Base-by-base conservation (phyloP, 2,888 invertebrate genomes). In the Machimus atricapillus region DNA sequence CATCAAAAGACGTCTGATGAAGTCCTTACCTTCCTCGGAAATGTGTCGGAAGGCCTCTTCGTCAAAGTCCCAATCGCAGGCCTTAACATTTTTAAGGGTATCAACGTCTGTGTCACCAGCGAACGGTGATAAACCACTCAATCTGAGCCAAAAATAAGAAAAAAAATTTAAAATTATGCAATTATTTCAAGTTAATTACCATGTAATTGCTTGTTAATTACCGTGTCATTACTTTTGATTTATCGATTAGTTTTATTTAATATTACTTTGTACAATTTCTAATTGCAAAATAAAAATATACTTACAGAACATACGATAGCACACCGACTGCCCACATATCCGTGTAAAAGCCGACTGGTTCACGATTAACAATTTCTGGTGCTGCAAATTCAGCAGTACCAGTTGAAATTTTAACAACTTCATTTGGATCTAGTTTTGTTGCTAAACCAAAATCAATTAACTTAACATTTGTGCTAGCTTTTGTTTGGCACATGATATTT, bases 251-350 rank as follows among this genome's bases (percentile, higher is more conserved):
- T n/a, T n/a, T n/a, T n/a, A n/a, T n/a, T n/a, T n/a, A n/a, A n/a
- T n/a, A n/a, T n/a, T n/a, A n/a, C n/a, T n/a, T n/a, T n/a, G n/a
- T n/a, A n/a, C n/a, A n/a, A n/a, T n/a, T n/a, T n/a, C n/a, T n/a
- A n/a, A n/a, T n/a, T n/a, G n/a, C n/a, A n/a, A 23, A 5, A 14
- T 73, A 12, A 76, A 9, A 87, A 77, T 52, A 87, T 90, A 96
- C 97, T 97, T 93, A 98, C 96, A 99, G 94, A 66, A 99, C 99
- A 92, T 99, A 99, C 19, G 97, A 96, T n/a, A 99, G 94, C 1
- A 99, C 99, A 91, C 99, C 99, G 46, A 98, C 97, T 52, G 99
- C 99, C 99, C 99, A 99, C 99, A 99, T 99, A 92, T 99, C 99
- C 0, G 99, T 99, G 93, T 99, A 99, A 94, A 99, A 99, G 86